These are phyloP conservation scores for Alcis repandata DNA, from an alignment of 2,888 invertebrate species.

Conservation along the genomic window DNA sequence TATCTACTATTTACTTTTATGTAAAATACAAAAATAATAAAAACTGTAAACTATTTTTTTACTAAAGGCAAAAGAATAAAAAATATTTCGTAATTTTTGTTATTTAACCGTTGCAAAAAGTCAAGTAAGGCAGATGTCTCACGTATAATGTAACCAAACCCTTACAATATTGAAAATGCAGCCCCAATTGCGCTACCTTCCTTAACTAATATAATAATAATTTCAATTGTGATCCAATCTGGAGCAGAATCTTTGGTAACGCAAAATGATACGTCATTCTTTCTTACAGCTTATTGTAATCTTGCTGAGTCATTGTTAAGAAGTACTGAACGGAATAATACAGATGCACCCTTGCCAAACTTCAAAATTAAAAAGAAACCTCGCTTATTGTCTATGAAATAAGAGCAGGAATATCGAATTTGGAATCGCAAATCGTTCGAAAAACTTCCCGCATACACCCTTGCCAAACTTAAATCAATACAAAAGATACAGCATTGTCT, in stretches of 20 bases:
- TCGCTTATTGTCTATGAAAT: constrained; percentile 19
- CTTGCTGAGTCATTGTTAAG: constrained; percentile 66
- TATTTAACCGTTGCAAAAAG: constrained; percentile 32
- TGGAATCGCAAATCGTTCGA: constrained; percentile 20
- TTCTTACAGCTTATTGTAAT: constrained; percentile 56
- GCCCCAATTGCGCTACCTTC: constrained; percentile 62
- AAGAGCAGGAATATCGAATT: constrained; percentile 18
- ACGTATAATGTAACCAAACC: constrained; percentile 60
- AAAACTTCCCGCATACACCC: background rate
- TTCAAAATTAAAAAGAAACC: constrained; percentile 9
- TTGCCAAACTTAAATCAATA: background rate
- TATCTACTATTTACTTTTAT: no score
- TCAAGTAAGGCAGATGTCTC: constrained; percentile 65
- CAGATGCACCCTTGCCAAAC: constrained; percentile 57
- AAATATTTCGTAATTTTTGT: background rate
- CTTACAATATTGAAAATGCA: constrained; percentile 70
- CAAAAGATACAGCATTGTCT: background rate
- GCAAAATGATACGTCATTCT: constrained; percentile 36
- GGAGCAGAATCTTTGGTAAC: constrained; percentile 59
- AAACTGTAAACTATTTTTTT: background rate
- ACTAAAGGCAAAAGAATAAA: background rate
- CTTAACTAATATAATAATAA: constrained; percentile 72
- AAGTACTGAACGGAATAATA: constrained; percentile 75
- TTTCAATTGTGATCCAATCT: constrained; percentile 78
- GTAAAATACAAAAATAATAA: no score